Conservation (phyloP, 2,113 vertebrate genomes). For the Elgaria multicarinata region DNA sequence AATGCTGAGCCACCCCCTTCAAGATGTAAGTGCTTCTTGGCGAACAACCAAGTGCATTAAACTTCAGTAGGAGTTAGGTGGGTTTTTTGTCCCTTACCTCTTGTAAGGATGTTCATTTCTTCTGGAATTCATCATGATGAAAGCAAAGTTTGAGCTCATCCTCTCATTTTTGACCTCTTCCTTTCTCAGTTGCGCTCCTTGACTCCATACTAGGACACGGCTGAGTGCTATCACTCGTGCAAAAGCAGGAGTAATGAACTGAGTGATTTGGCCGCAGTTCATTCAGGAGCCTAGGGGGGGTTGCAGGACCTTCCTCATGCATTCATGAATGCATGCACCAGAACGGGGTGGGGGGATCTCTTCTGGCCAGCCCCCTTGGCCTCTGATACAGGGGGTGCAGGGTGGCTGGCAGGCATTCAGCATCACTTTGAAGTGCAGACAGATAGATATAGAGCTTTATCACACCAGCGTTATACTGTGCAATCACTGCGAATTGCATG, state of each 20-base stretch:
- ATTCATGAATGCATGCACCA: too few relatives aligned
- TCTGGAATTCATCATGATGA: not conserved
- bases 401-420: too few relatives aligned
- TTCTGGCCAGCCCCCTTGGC: not conserved
- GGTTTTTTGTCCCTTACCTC: not conserved
- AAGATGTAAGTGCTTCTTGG: slow-evolving; percentile 22
- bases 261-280: not conserved
- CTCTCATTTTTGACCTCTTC: not conserved
- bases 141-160: not conserved
- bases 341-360: not conserved
- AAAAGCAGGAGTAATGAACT: not conserved
- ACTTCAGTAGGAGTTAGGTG: slow-evolving; percentile 35
- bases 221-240: not conserved
- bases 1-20: slow-evolving; percentile 23
- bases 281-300: not conserved
- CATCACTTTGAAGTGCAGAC: not conserved
- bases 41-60: not conserved
- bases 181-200: not conserved
- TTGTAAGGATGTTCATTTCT: not conserved
- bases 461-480: too few relatives aligned
- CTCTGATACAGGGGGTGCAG: too few relatives aligned
- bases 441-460: too few relatives aligned
- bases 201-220: not conserved
- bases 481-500: too few relatives aligned
- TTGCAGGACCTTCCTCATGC: not conserved